Evolutionary conservation across 2,113 vertebrate genomes (phyloP), one percentile per base, ranked within the genome.

Genomic region (Anas platyrhynchos): DNA sequence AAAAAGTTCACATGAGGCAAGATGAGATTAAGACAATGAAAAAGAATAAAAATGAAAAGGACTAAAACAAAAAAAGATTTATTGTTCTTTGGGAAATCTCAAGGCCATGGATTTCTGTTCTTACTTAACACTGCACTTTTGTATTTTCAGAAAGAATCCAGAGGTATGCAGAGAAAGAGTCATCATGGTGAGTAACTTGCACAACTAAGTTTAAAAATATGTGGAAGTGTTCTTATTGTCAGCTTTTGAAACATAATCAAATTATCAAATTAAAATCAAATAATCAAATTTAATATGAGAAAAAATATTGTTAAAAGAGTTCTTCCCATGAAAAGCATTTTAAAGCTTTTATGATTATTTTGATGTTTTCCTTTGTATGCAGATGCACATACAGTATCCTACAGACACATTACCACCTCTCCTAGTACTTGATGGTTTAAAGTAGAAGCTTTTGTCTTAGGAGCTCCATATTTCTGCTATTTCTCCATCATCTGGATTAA

Each of bases 361-460:
- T 85, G 11, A 29, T 86, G 41, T 2, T 20, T 80, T 62, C 90
- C 46, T 48, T 48, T 48, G 20, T 20, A 48, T 48, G 46, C 10
- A 18, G 9, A 26, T 67, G 31, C 4, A 1, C 10, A 12, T 25
- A 8, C 3, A 16, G 3, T 6, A 26, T 31, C 21, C 41, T 2
- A 2, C 25, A 83, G 46, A 34, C 11, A 67, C 11, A 27, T 62
- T 52, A 54, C 23, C 21, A 83, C 8, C 5, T 10, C 32, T 38
- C 29, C 34, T 25, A 62, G 61, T 83, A 3, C 8, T 62, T 21
- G 43, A 9, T 16, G 73, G 13, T 31, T 83, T 48, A 55, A 61
- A n/a, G 55, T 44, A 85, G 23, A 48, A 2, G 5, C 2, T 80
- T 63, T 3, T 26, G 25, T 34, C 8, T 88, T 29, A 26, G 22